phyloP scores from a whole-genome alignment of 2,797 vertebrate genomes.

The Peromyscus attwateri region DNA sequence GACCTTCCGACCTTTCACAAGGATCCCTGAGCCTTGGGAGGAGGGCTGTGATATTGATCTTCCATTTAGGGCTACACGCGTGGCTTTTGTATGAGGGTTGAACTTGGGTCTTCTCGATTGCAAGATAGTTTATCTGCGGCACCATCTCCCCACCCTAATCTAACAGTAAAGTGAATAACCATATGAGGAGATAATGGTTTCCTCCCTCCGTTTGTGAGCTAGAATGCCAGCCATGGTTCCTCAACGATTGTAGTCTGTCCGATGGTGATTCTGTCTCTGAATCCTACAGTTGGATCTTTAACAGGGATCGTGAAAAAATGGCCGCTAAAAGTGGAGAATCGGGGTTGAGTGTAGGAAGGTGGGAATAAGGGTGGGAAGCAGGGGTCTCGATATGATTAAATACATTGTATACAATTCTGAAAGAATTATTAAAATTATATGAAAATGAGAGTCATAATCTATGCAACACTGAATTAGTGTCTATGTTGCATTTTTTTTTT shows the following conservation, averaged over 20 bases:
- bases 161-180: neutral
- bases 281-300: neutral
- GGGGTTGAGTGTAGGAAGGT: neutral
- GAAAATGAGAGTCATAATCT: neutral
- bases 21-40: neutral
- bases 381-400: neutral
- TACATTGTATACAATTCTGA: neutral
- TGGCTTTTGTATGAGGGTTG: neutral
- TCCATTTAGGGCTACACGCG: neutral
- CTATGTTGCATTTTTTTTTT: neutral
- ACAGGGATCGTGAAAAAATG: neutral
- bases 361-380: too few relatives aligned
- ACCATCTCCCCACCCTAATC: neutral
- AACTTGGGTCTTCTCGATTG: neutral
- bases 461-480: neutral
- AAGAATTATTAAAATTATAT: neutral
- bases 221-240: neutral
- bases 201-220: neutral
- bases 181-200: neutral
- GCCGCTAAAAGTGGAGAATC: neutral
- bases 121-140: neutral
- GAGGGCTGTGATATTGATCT: neutral
- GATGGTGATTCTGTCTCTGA: neutral
- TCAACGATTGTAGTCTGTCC: neutral
- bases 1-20: neutral